Conservation (phyloP, 2,113 vertebrate genomes). For the Hepsetus odoe region DNA sequence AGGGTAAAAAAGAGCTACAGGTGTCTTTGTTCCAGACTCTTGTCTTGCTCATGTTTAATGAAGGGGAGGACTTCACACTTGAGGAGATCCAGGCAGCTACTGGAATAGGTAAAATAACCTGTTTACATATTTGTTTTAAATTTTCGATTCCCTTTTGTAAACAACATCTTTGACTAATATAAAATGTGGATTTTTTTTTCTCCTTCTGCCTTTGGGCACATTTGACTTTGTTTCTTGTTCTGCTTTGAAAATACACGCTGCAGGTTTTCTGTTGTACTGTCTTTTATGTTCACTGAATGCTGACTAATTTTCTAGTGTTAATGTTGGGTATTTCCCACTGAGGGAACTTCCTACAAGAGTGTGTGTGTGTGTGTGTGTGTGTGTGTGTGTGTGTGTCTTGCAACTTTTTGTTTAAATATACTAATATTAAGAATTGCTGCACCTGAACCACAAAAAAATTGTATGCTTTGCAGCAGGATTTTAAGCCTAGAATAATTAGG, state of each 20-base stretch:
- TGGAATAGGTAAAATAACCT: constrained; percentile 84
- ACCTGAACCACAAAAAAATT: too few relatives aligned
- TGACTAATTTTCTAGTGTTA: too few relatives aligned
- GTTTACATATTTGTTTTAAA: background rate
- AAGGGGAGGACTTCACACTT: constrained; percentile 95
- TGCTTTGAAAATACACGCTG: background rate
- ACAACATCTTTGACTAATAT: background rate
- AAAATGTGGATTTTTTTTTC: background rate
- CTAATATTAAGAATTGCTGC: too few relatives aligned
- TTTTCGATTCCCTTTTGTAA: background rate
- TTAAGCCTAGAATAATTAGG: too few relatives aligned
- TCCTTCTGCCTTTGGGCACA: background rate
- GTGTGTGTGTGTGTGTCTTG: too few relatives aligned
- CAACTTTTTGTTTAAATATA: too few relatives aligned
- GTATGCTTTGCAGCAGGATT: too few relatives aligned
- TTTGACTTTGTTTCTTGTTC: background rate
- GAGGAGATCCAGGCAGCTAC: constrained; percentile 97
- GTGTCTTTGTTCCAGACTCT: constrained; percentile 98
- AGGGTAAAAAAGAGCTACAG: constrained; percentile 98
- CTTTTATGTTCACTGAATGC: too few relatives aligned
- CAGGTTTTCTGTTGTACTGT: background rate
- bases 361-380: too few relatives aligned
- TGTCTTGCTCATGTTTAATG: constrained; percentile 98
- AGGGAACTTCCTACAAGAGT: too few relatives aligned
- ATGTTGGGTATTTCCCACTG: too few relatives aligned